phyloP scores from a whole-genome alignment of 2,113 vertebrate genomes.

The Lanius collurio region DNA sequence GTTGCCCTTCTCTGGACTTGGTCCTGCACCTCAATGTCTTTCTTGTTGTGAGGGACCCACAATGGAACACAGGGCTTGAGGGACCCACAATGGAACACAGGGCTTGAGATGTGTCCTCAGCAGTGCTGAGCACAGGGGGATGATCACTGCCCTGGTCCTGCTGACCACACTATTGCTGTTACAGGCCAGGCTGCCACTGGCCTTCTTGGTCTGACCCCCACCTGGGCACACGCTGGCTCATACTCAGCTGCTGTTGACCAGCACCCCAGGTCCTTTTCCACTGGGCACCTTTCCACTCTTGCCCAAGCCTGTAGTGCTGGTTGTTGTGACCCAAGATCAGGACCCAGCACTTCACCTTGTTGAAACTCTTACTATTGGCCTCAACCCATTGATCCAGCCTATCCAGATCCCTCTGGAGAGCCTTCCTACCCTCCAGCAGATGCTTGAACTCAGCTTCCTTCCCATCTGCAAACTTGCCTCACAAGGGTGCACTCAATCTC shows the following conservation, averaged over 20 bases:
- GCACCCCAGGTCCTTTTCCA: background rate
- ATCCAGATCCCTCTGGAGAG: background rate
- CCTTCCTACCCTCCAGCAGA: background rate
- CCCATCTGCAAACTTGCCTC: background rate
- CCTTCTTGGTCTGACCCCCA: background rate
- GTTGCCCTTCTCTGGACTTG: background rate
- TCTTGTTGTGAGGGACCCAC: background rate
- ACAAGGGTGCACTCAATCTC: accelerated
- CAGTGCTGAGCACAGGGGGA: background rate
- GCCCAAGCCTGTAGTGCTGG: background rate
- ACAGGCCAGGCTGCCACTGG: background rate
- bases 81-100: background rate
- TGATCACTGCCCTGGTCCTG: background rate
- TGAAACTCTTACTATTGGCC: background rate
- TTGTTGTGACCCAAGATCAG: background rate
- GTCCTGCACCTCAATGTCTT: background rate
- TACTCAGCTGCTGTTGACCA: background rate
- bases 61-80: background rate
- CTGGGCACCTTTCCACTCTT: background rate
- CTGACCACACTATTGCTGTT: background rate
- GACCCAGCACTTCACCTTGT: background rate
- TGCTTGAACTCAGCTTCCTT: accelerated
- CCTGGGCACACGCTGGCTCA: background rate
- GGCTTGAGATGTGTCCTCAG: accelerated
- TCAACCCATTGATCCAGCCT: background rate